Percentiles rank a stretch among this genome's conserved stretches.
Evolutionary conservation across 2,888 invertebrate genomes (phyloP).

Genomic region (Perdita meconis): DNA sequence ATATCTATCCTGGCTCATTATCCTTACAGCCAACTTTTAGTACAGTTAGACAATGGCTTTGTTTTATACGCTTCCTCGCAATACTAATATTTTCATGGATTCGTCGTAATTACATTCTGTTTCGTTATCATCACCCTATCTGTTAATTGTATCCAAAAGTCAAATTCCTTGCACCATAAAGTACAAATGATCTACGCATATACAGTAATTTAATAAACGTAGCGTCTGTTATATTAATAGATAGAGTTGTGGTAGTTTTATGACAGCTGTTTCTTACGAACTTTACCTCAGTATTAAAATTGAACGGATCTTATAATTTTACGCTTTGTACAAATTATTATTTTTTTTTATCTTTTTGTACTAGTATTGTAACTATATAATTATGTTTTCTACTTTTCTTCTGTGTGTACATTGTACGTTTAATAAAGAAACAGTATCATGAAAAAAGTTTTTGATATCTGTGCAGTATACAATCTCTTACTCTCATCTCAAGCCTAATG

Average conservation of each 20-base stretch:
- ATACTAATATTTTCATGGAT: constrained; percentile 45
- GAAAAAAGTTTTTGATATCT: constrained; percentile 43
- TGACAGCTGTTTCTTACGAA: not conserved
- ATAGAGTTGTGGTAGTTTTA: not conserved
- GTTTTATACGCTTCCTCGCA: constrained; percentile 29
- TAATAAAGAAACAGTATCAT: constrained; percentile 56
- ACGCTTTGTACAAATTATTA: not conserved
- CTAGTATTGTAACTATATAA: not conserved
- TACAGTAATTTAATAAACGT: not conserved
- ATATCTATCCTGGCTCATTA: constrained; percentile 9
- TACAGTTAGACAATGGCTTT: constrained; percentile 26
- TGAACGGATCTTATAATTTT: constrained; percentile 15
- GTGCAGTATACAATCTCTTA: constrained; percentile 10
- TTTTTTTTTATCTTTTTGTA: not conserved
- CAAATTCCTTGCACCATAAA: too few relatives aligned
- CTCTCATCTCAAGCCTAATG: not conserved
- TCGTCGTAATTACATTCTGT: constrained; percentile 45
- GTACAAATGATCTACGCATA: not conserved
- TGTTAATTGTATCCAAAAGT: too few relatives aligned
- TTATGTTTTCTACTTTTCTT: constrained; percentile 28
- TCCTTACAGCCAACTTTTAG: constrained; percentile 31
- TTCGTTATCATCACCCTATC: not conserved
- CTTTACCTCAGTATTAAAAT: not conserved
- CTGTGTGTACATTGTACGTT: constrained; percentile 41
- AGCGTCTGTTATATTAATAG: not conserved